Evolutionary conservation across 2,113 vertebrate species (phyloP).

Genomic region (Probosciger aterrimus): DNA sequence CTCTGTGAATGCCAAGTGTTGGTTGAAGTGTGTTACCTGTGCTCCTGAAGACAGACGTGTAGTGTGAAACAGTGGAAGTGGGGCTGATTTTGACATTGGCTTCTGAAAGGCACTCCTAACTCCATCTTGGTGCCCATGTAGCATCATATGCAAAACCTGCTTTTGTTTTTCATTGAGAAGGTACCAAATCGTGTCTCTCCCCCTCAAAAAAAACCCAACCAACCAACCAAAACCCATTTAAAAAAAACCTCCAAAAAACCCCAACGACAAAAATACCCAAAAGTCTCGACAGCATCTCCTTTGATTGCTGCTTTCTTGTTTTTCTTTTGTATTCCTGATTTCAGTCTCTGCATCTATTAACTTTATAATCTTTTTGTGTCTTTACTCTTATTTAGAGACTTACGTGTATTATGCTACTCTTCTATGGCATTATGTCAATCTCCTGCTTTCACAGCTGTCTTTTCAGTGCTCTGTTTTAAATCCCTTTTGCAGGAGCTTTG

Average conservation of each 20-base stretch:
- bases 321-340: neutral
- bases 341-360: neutral
- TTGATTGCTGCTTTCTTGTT: neutral
- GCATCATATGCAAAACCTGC: neutral
- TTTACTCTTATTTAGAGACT: neutral
- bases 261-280: neutral
- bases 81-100: neutral
- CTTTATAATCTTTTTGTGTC: neutral
- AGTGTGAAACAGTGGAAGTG: fast-evolving
- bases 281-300: neutral
- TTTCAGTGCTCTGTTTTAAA: neutral
- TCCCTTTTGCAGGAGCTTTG: neutral
- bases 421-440: neutral
- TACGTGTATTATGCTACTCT: neutral
- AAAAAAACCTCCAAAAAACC: no score
- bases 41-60: neutral
- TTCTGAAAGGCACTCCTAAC: neutral
- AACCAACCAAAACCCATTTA: neutral
- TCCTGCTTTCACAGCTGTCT: neutral
- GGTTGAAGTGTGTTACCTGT: neutral
- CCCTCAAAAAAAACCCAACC: neutral
- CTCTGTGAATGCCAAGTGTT: neutral
- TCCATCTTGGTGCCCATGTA: neutral
- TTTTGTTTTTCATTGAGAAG: neutral
- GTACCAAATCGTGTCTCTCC: neutral